phyloP scores from a whole-genome alignment of 1,140 invertebrate genomes.

The Nilaparvata lugens region DNA sequence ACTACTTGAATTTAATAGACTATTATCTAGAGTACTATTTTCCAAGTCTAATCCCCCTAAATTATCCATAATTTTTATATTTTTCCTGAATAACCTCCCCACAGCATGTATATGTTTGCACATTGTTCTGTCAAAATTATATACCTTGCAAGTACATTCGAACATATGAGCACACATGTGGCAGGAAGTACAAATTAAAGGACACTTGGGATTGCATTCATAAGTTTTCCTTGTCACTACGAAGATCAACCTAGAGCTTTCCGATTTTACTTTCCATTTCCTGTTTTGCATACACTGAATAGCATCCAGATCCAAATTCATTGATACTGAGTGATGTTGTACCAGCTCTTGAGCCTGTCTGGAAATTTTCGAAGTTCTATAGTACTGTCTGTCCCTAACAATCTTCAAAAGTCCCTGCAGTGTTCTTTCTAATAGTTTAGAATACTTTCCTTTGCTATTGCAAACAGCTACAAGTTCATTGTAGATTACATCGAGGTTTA shows the following conservation, averaged over 20 bases:
- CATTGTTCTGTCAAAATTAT: slow-evolving; percentile 12
- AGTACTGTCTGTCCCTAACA: slow-evolving; percentile 10
- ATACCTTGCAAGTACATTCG: slow-evolving; percentile 9
- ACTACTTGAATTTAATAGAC: too few species aligned
- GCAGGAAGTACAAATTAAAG: slow-evolving; percentile 2
- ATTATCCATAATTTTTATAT: neutral
- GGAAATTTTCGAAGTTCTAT: slow-evolving; percentile 7
- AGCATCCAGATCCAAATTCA: neutral
- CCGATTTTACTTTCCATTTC: slow-evolving; percentile 9
- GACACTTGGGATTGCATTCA: neutral
- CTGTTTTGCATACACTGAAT: neutral
- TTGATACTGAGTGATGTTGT: slow-evolving; percentile 1
- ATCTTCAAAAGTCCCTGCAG: slow-evolving; percentile 14
- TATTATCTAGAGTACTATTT: too few species aligned
- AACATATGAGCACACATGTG: slow-evolving; percentile 8
- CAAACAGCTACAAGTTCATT: slow-evolving; percentile 12
- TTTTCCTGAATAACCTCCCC: neutral
- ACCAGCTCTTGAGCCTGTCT: slow-evolving; percentile 7
- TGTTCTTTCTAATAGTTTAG: slow-evolving; percentile 4
- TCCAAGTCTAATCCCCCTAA: neutral
- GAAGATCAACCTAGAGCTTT: slow-evolving; percentile 5
- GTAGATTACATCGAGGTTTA: slow-evolving; percentile 11
- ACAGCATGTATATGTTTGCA: slow-evolving; percentile 17
- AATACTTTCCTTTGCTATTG: slow-evolving; percentile 4
- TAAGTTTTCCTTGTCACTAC: neutral